Evolutionary conservation across 1,140 invertebrate genomes (phyloP).

Genomic region (Wiebesia pumilae): DNA sequence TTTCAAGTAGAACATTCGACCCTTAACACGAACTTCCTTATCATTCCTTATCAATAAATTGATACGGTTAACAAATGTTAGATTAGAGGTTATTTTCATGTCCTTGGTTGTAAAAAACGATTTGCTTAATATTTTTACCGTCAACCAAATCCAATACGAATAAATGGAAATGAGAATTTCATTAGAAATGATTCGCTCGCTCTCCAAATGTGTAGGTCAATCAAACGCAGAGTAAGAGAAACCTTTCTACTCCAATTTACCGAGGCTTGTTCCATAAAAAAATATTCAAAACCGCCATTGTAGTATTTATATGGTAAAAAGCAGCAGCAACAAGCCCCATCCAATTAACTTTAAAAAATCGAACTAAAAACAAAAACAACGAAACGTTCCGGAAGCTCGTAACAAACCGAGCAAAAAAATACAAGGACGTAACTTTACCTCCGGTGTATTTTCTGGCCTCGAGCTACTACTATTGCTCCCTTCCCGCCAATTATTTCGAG

Average conservation of each 20-base stretch:
- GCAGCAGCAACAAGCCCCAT: background rate
- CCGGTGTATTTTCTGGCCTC: slow-evolving; percentile 35
- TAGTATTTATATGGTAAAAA: background rate
- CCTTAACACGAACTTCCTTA: no score
- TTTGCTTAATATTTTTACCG: background rate
- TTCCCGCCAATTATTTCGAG: slow-evolving; percentile 43
- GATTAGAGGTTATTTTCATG: no score
- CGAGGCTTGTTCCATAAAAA: background rate
- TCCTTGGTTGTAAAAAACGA: no score
- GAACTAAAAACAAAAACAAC: slow-evolving; percentile 12
- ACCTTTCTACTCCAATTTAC: background rate
- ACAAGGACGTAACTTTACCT: slow-evolving; percentile 17
- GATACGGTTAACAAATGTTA: no score
- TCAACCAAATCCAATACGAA: no score
- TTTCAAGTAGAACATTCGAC: no score
- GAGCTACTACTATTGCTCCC: background rate
- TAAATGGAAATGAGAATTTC: no score
- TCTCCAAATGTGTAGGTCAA: background rate
- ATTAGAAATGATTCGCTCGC: no score
- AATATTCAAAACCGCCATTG: slow-evolving; percentile 2
- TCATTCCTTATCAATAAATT: no score
- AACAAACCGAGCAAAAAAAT: slow-evolving; percentile 10
- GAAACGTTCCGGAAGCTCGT: slow-evolving; percentile 17
- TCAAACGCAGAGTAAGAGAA: background rate
- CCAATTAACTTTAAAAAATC: slow-evolving; percentile 45